phyloP scores from a whole-genome alignment of 2,888 invertebrate species.

The Cheiracanthium punctorium region DNA sequence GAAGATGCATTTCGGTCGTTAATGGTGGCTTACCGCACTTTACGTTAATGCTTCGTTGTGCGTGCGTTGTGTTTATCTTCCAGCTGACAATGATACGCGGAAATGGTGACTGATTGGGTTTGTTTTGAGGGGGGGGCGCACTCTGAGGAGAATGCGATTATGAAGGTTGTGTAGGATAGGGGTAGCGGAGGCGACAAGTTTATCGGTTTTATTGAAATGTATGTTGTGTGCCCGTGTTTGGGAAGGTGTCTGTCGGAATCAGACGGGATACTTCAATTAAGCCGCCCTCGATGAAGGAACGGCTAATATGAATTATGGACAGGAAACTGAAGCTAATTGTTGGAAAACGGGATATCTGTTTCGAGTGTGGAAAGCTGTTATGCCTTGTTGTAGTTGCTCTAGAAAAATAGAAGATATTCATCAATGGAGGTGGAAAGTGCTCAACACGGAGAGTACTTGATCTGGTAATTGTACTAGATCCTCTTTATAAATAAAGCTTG shows the following conservation, averaged over 20 bases:
- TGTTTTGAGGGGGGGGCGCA: constrained; percentile 6
- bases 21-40: constrained; percentile 68
- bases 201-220: background rate
- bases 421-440: no score
- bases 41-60: constrained; percentile 55
- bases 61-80: constrained; percentile 25
- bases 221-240: background rate
- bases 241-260: background rate
- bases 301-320: no score
- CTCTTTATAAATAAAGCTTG: no score
- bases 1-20: constrained; percentile 60
- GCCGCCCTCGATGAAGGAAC: no score
- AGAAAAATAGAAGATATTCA: no score
- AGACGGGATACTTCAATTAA: no score
- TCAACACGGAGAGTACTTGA: no score
- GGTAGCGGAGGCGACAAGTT: background rate
- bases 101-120: constrained; percentile 11
- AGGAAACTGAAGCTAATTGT: no score
- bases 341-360: no score
- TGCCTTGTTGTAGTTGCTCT: no score
- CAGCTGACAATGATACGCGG: constrained; percentile 24
- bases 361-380: no score
- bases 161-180: background rate
- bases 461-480: no score
- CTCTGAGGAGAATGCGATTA: background rate